Evolutionary conservation across 2,888 invertebrate genomes (phyloP).

Genomic region (Loripinus fragilis): DNA sequence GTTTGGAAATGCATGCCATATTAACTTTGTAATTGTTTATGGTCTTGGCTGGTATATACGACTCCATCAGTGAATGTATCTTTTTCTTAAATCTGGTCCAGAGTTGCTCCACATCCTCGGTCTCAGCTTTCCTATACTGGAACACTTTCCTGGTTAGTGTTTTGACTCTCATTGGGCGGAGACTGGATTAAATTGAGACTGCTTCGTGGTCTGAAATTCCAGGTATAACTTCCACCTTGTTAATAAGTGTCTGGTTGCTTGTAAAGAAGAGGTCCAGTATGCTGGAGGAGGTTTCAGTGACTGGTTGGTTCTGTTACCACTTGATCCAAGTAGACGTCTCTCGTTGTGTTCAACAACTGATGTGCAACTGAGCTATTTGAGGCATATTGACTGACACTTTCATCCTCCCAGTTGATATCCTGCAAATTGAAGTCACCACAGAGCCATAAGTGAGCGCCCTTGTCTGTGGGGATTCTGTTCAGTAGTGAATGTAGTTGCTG

Average conservation of each 20-base stretch:
- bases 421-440: slow-evolving; percentile 45
- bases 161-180: too few species aligned
- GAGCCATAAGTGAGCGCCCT: slow-evolving; percentile 31
- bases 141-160: background rate
- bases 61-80: too few species aligned
- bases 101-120: background rate
- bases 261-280: too few species aligned
- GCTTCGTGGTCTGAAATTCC: too few species aligned
- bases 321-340: slow-evolving; percentile 18
- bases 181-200: background rate
- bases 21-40: slow-evolving; percentile 19
- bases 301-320: slow-evolving; percentile 12
- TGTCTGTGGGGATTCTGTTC: too few species aligned
- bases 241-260: too few species aligned
- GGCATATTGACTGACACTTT: background rate
- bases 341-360: background rate
- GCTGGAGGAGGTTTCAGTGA: slow-evolving; percentile 10
- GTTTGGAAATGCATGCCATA: slow-evolving; percentile 26
- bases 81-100: too few species aligned
- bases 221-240: too few species aligned
- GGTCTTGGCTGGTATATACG: slow-evolving; percentile 26
- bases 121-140: background rate
- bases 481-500: too few species aligned
- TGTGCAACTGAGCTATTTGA: background rate
- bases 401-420: slow-evolving; percentile 31